Base-by-base conservation (phyloP, 1,140 invertebrate genomes). In the Thaumetopoea pityocampa region DNA sequence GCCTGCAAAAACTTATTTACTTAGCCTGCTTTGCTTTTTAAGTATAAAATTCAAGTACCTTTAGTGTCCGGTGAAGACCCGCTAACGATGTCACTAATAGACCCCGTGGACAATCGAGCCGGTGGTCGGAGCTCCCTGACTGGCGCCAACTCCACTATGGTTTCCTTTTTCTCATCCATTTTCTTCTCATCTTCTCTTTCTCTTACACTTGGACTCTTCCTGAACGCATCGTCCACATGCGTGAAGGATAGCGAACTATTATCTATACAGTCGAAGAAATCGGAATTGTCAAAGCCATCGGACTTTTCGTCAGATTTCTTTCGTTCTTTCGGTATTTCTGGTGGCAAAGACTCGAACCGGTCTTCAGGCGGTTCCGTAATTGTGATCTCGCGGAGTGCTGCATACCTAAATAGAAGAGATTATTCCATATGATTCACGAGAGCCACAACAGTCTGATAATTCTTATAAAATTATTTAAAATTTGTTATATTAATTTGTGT, bases 321-420 rank as follows among this genome's bases (percentile, higher is more conserved):
- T 10, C 83, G 50, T 42, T 85, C 81, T 38, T 86, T 85, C 0
- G 73, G 73, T 29, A 57, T 63, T 66, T 87, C 81, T 0, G 85
- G 73, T 1, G 86, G 84, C 26, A 84, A 52, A 0, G 76, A 78
- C 27, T 88, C 85, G 20, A 78, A 76, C 34, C 88, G 88, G 5
- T 89, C 88, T 18, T 85, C 86, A 2, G 85, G 64, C 43, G 88
- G 85, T 50, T 89, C 88, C 9, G 88, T 86, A 52, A 89, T 85
- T 34, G 89, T 90, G 11, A 92, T 92, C 65, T 92, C 91, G 19
- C 92, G 65, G 30, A 92, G 66, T 0, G 91, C 91, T 0, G 91
- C 91, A 66, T 93, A 93, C 17, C 49, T 51, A 24, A 14, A 22
- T 45, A 20, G 1, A 27, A 3, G 28, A 11, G 11, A 3, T 20